Evolutionary conservation across 2,888 invertebrate species (phyloP), one percentile per base, ranked within the genome.

Genomic region (Metalampra italica): DNA sequence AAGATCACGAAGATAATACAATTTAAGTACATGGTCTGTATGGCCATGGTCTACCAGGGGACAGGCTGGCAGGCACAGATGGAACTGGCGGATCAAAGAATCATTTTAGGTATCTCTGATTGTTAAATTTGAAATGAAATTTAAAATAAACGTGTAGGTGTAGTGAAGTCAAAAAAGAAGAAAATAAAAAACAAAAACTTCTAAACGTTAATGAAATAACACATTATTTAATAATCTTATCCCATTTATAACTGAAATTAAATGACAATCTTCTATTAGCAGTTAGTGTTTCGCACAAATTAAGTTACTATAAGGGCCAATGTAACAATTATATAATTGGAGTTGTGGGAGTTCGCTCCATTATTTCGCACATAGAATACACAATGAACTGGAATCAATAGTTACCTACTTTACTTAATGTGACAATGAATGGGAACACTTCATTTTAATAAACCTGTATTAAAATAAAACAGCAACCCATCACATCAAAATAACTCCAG

Each of bases 251-350:
- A 36, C n/a, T 36, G 36, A 36, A 36, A 36, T 36, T 36, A 36
- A 36, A n/a, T 36, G 1, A 36, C 36, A 36, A 36, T 36, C 36
- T 36, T 36, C 36, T 36, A 36, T n/a, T 36, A 36, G n/a, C 36
- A 36, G n/a, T 36, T 36, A 36, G n/a, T 39, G 15, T n/a, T 14
- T 39, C 15, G 42, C 47, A 44, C 47, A 47, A 43, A 45, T 13
- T n/a, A 43, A 30, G 14, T 43, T 43, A 43, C 13, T 14, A 39
- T 43, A 43, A 43, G 12, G 32, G 32, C 32, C 30, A 43, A 43
- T 12, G 36, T 36, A 36, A 36, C n/a, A 36, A 36, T 36, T n/a
- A n/a, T n/a, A n/a, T 36, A 15, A 43, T 43, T 22, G 45, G 37
- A 38, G 45, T 45, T 45, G 22, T 38, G 29, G 38, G 22, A 45